Conservation (phyloP, 2,113 vertebrate genomes). For the Butastur rufipennis region DNA sequence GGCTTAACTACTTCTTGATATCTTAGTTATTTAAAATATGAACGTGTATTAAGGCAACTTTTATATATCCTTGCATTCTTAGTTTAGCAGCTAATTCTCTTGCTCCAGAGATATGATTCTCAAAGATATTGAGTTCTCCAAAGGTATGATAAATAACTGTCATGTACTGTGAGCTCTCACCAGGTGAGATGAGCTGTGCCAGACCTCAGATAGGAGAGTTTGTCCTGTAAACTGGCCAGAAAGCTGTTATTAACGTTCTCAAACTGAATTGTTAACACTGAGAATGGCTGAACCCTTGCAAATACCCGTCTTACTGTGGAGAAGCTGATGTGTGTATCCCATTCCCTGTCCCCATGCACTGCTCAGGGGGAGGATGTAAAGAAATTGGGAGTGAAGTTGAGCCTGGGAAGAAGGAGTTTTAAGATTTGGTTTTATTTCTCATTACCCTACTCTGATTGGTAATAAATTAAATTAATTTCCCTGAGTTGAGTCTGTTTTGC, state of each 20-base stretch:
- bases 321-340: too few species aligned
- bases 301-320: neutral
- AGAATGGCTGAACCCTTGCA: neutral
- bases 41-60: neutral
- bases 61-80: neutral
- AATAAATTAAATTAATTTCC: too few species aligned
- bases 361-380: neutral
- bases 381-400: neutral
- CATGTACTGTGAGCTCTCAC: neutral
- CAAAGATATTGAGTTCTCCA: neutral
- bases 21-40: neutral
- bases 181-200: neutral
- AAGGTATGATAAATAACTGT: neutral
- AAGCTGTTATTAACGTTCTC: neutral
- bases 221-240: neutral
- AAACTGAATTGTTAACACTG: neutral
- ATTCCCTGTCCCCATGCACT: neutral
- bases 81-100: neutral
- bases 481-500: too few species aligned
- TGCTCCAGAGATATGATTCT: neutral
- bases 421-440: too few species aligned
- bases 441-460: too few species aligned
- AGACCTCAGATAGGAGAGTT: neutral
- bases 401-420: neutral
- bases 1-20: neutral